A percentile compares a stretch with the other conserved stretches of the same genome.
These are phyloP conservation scores for Cotesia glomerata DNA, from an alignment of 1,140 invertebrate species.

Conservation along the genomic window DNA sequence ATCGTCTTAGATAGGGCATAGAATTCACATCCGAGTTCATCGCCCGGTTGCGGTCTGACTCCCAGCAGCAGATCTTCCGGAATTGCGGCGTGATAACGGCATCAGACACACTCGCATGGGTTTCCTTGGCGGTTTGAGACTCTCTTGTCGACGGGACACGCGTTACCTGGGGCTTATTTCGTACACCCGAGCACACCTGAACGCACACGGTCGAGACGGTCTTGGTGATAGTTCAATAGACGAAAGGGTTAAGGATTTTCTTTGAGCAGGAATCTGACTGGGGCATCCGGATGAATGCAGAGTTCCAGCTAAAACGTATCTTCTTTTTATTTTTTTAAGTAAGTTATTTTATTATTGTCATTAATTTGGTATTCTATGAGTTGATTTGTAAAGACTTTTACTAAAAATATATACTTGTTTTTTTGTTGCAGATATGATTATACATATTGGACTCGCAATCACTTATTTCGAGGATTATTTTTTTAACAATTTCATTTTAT, in stretches of 20 bases:
- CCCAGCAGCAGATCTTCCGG: background rate
- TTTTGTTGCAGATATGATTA: too few relatives aligned
- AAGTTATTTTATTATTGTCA: background rate
- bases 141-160: background rate
- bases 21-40: background rate
- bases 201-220: background rate
- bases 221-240: background rate
- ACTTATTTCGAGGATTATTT: too few relatives aligned
- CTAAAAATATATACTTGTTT: background rate
- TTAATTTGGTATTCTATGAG: too few relatives aligned
- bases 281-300: constrained; percentile 11
- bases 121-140: background rate
- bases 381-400: background rate
- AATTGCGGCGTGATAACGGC: constrained; percentile 1
- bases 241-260: background rate
- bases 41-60: constrained; percentile 1
- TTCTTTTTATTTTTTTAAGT: constrained; percentile 33
- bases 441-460: too few relatives aligned
- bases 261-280: background rate
- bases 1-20: background rate
- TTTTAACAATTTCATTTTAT: too few relatives aligned
- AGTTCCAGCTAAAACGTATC: constrained; percentile 35
- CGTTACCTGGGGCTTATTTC: background rate
- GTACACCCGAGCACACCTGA: background rate
- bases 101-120: background rate